Base-by-base conservation (phyloP, 2,888 invertebrate genomes). In the Charanyca ferruginea region DNA sequence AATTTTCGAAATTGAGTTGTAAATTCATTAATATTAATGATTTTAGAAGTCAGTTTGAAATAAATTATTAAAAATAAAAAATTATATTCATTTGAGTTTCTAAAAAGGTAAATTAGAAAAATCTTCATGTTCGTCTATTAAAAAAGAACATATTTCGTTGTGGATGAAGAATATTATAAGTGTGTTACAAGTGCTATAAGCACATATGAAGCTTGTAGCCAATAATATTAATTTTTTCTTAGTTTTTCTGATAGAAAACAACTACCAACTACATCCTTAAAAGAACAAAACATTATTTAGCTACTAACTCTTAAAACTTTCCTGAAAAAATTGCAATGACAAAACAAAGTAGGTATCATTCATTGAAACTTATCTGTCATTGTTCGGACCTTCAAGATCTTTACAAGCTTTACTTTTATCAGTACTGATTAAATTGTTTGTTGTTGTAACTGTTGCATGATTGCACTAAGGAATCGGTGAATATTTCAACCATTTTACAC, bases 331-430 rank as follows among this genome's bases (percentile, higher is more conserved):
- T 53, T 22, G 32, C 42, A 47, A 23, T 18, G 23, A 32, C n/a
- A 60, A 72, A 47, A 41, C 1, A 7, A 18, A 18, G 32, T 11
- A 2, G n/a, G 13, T 5, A 6, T 0, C n/a, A 5, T 57, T 73
- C 41, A 48, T 42, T 57, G 64, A 48, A 48, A 58, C 41, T 62
- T 71, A 71, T 68, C 68, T 52, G 70, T 57, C 64, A 61, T 64
- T 59, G 28, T 20, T 32, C 2, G 16, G 38, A 57, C 59, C 52
- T 64, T 57, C 41, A 16, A 9, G 35, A 13, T 41, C 11, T 16
- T 41, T n/a, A 38, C 35, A 23, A 28, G 11, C 16, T 49, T 47
- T 1, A 38, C 16, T 38, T 32, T 57, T 54, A 71, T 65, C 22
- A 20, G 48, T 35, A 32, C 18, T 52, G 38, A 61, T 54, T 35